Evolutionary conservation across 2,888 invertebrate genomes (phyloP), one percentile per base, ranked within the genome.

Genomic region (Halocaridina rubra): DNA sequence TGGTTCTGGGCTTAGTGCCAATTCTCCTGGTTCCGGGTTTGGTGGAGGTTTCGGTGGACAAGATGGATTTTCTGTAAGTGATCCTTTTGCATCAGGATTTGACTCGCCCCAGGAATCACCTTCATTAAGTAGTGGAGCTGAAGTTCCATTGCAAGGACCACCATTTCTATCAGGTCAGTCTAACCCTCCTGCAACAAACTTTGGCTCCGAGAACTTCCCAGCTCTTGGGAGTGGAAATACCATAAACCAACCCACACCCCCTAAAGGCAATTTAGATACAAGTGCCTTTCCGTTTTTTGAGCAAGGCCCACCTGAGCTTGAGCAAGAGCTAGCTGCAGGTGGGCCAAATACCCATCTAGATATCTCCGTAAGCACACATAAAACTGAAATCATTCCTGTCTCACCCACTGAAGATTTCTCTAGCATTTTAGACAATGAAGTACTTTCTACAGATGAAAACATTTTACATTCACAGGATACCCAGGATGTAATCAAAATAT

Each of bases 261-360:
- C n/a, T n/a, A n/a, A n/a, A n/a, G n/a, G n/a, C 57, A 53, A 33
- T 30, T 32, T 19, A 24, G 19, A 27, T 10, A 33, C 32, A 1
- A 59, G 46, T 46, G 61, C 27, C 29, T 76, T 59, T 27, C 84
- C 78, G 79, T 84, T 84, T 84, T 84, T 84, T 84, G 84, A 84
- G 74, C 39, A 53, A 74, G 78, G 84, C 84, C 84, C 84, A 84
- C 79, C 84, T 79, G 74, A 67, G 32, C 72, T 39, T 64, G 59
- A 10, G 57, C 3, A 32, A 59, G 64, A n/a, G 5, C 27, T 29
- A 75, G 69, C 59, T 82, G 29, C 82, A 82, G 82, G 82, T 82
- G 82, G 82, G 82, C 82, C 0, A 33, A 71, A 71, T 19, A 29
- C 32, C 71, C 71, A 30, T 33, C 33, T 71, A 33, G 71, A 71